Base-by-base conservation (phyloP, 1,140 invertebrate species). In the Polyergus mexicanus region DNA sequence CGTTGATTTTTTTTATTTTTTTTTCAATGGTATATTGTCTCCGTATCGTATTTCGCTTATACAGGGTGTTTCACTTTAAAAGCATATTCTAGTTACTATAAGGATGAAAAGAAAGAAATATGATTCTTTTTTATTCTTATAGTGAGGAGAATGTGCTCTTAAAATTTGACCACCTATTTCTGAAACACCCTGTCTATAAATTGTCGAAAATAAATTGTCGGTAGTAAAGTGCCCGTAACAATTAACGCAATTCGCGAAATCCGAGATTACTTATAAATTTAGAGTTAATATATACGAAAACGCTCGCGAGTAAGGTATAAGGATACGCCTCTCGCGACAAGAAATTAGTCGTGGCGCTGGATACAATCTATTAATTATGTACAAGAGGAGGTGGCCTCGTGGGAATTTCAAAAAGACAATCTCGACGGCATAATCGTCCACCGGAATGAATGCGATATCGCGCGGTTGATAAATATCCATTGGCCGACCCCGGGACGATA, bases 351-450 rank as follows among this genome's bases (percentile, higher is more conserved):
- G 16, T 41, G 41, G 13, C 44, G 44, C 72, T 60, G 16, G 56
- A 32, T n/a, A 81, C 22, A 54, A 74, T 86, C 86, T 90, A 90
- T 90, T 90, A 90, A 89, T 90, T 90, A 88, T 78, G 32, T 25
- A 54, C 63, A 58, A 19, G 19, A 41, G 84, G 75, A 54, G 65
- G 38, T 66, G 13, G 66, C 71, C 22, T 35, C 86, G 89, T 90
- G 89, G 86, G 88, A 90, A 90, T 87, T 65, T 83, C 25, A 90
- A 90, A 90, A 90, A 88, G 76, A 83, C 58, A 88, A 87, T 85
- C 65, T 85, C 58, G 63, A 72, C 38, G 63, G 62, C 41, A 76
- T 77, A 85, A 90, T 89, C 51, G 22, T 87, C 72, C 71, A 63
- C 32, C 16, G 56, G 35, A 28, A 62, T 58, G 80, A 77, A 81